Evolutionary conservation across 2,888 invertebrate genomes (phyloP).

Genomic region (Tetanocera ferruginea): DNA sequence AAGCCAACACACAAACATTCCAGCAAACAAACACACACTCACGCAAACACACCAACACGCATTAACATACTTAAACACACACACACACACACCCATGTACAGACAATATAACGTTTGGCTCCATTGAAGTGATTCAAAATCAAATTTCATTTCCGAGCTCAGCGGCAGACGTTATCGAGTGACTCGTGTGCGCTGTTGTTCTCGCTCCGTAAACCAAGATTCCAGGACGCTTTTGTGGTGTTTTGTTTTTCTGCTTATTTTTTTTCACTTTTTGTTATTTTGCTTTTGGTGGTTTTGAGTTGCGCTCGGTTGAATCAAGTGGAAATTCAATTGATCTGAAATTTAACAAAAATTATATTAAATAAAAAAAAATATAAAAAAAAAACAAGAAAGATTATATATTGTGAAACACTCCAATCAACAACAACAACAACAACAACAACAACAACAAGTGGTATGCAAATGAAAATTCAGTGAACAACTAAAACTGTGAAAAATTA

Average conservation of each 20-base stretch:
- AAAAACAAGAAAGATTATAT: no score
- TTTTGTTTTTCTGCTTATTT: background rate
- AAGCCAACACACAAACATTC: background rate
- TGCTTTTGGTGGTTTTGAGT: background rate
- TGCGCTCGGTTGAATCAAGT: conserved; percentile 1
- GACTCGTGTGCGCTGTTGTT: background rate
- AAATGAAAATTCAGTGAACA: no score
- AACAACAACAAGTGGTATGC: no score
- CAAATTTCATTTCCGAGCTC: conserved; percentile 10
- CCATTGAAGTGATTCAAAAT: background rate
- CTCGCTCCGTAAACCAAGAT: background rate
- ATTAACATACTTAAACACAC: background rate
- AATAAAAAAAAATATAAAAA: no score
- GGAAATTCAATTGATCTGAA: conserved; percentile 11
- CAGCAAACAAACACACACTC: background rate
- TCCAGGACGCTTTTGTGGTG: background rate
- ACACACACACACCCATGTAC: background rate
- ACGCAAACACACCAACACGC: background rate
- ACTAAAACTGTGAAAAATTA: no score
- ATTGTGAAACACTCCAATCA: no score
- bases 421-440: no score
- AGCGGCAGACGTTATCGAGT: background rate
- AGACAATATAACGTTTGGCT: background rate
- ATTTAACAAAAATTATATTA: no score
- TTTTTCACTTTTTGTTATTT: background rate